Evolutionary conservation across 2,888 invertebrate genomes (phyloP).

Genomic region (Aleiodes alternator): DNA sequence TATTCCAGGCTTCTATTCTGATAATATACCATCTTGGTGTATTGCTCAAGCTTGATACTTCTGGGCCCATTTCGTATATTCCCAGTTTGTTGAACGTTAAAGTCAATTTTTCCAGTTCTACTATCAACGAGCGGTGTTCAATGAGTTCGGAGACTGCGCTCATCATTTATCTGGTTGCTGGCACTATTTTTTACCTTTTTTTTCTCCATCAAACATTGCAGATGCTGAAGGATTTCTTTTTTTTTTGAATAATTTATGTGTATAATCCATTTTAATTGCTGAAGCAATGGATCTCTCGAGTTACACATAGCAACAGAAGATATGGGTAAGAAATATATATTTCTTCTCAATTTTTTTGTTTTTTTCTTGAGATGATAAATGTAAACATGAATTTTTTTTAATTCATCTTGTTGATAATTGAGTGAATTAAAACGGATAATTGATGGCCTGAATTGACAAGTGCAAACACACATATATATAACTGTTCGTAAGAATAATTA

Average conservation of each 20-base stretch:
- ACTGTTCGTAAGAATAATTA: too few relatives aligned
- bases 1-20: conserved; percentile 9
- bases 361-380: not conserved
- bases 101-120: conserved; percentile 42
- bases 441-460: conserved; percentile 19
- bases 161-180: conserved; percentile 2
- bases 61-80: conserved; percentile 40
- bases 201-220: conserved; percentile 8
- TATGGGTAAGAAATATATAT: conserved; percentile 16
- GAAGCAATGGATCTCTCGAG: not conserved
- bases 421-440: conserved; percentile 10
- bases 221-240: conserved; percentile 24
- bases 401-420: not conserved
- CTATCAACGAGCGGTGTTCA: conserved; percentile 53
- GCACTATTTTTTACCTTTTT: not conserved
- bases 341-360: not conserved
- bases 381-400: not conserved
- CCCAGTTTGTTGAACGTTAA: conserved; percentile 19
- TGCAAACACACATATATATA: not conserved
- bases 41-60: conserved; percentile 22
- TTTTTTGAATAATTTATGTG: conserved; percentile 9
- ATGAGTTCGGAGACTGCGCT: conserved; percentile 67
- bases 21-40: conserved; percentile 17
- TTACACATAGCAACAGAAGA: not conserved
- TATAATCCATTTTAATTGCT: not conserved